Conservation (phyloP, 2,888 invertebrate species). For the Tinea trinotella region DNA sequence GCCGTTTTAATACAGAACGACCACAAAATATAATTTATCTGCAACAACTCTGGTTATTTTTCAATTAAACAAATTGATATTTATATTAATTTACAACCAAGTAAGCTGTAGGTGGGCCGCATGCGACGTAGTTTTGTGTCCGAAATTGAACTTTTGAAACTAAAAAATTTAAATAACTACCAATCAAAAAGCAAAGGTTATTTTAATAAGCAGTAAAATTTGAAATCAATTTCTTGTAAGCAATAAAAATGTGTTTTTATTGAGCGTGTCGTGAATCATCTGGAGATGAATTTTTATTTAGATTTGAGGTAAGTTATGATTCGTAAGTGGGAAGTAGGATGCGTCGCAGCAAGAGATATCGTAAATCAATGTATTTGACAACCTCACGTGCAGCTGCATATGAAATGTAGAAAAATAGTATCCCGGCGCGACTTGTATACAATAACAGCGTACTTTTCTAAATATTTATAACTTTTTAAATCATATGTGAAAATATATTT, state of each 20-base stretch:
- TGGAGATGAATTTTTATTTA: conserved; percentile 33
- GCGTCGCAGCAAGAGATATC: conserved; percentile 53
- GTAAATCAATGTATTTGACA: conserved; percentile 59
- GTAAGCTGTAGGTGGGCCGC: conserved; percentile 45
- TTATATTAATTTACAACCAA: conserved; percentile 49
- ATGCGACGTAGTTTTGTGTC: conserved; percentile 25
- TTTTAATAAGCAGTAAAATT: conserved; percentile 68
- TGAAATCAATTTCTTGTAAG: conserved; percentile 51
- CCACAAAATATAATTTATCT: conserved; percentile 19
- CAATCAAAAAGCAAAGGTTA: conserved; percentile 59
- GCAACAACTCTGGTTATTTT: conserved; percentile 28
- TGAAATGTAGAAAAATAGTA: conserved; percentile 42
- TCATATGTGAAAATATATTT: conserved; percentile 24
- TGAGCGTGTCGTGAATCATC: conserved; percentile 48
- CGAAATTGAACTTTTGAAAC: conserved; percentile 15
- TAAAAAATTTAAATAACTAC: conserved; percentile 39
- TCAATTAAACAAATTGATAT: conserved; percentile 54
- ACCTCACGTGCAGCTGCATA: conserved; percentile 47
- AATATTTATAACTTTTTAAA: conserved; percentile 27
- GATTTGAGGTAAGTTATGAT: conserved; percentile 42
- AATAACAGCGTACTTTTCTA: conserved; percentile 25
- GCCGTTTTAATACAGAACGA: neutral
- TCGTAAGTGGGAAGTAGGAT: conserved; percentile 50
- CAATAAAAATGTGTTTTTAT: conserved; percentile 40
- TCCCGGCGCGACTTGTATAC: conserved; percentile 29